Base-by-base conservation (phyloP, 1,140 invertebrate species). In the Orius laevigatus region DNA sequence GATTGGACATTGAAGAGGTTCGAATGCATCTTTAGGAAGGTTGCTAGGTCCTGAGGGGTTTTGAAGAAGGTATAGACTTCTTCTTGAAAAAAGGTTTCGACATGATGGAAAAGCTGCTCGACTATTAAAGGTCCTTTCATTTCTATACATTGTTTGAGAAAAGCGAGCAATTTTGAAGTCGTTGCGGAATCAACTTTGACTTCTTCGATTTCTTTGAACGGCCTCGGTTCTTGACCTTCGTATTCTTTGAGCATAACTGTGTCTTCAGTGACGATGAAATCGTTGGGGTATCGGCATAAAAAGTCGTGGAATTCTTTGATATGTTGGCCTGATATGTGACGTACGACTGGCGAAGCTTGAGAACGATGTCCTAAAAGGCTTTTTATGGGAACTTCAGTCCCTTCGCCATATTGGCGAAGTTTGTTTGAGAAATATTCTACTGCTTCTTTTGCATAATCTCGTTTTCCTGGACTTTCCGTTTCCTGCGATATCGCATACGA, bases 301-400 rank as follows among this genome's bases (percentile, higher is more conserved):
- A 96, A 96, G 48, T 94, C 89, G 54, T 79, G 79, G 61, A 96
- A 96, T 65, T 95, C 90, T 62, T 83, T 87, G 54, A 91, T 84
- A 60, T 93, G 87, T 62, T 94, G 87, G 18, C 82, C 83, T 32
- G 90, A 94, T 54, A 96, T 90, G 62, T 95, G 89, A 47, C 92
- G 74, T 49, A 96, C 88, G 71, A 95, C 90, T 5, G 89, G 89
- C 25, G 88, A 89, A 9, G 92, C 91, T 66, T 92, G 88, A 36
- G 85, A 91, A 50, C 89, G 71, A 67, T 95, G 91, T 0, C 91
- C 91, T 12, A 94, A 68, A 35, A 95, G 71, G 64, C 85, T 90
- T 64, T 88, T 88, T 20, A 95, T 91, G 6, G 91, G 89, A 35
- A 93, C 86, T 70, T 91, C 83, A 3, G 83, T 88, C 50, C 85